Evolutionary conservation across 2,888 invertebrate species (phyloP).

Genomic region (Latrodectus elegans): DNA sequence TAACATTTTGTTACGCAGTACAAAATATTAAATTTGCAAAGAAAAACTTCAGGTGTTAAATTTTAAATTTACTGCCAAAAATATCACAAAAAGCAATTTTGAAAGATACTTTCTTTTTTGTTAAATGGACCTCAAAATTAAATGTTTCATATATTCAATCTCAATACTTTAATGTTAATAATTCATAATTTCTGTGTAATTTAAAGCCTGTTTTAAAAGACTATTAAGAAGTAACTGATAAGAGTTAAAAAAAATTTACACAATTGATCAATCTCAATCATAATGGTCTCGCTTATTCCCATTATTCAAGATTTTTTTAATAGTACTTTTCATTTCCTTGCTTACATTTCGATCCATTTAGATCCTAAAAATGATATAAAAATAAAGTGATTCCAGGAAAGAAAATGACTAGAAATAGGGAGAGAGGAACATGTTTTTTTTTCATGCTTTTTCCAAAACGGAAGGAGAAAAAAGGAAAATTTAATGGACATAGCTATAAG

Average conservation of each 20-base stretch:
- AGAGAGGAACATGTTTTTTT: constrained; percentile 7
- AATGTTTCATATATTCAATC: background rate
- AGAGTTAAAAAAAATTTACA: background rate
- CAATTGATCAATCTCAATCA: constrained; percentile 13
- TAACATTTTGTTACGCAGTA: too few relatives aligned
- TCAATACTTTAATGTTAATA: background rate
- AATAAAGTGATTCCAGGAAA: constrained; percentile 30
- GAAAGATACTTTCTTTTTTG: background rate
- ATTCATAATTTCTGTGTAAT: constrained; percentile 13
- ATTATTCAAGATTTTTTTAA: background rate
- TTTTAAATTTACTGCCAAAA: background rate
- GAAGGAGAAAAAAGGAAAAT: constrained; percentile 3
- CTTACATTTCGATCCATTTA: constrained; percentile 58
- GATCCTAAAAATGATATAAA: constrained; percentile 51
- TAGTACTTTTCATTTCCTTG: constrained; percentile 26
- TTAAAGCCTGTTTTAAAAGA: constrained; percentile 26
- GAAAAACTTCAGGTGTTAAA: too few relatives aligned
- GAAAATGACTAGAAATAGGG: background rate
- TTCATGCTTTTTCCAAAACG: constrained; percentile 25
- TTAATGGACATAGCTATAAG: constrained; percentile 65
- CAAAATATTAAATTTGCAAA: too few relatives aligned
- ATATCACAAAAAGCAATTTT: background rate
- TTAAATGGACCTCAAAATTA: background rate
- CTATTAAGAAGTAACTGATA: constrained; percentile 33
- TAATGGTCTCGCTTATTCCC: background rate